Conservation (phyloP, 1,140 invertebrate genomes). For the Plectus sambesii region DNA sequence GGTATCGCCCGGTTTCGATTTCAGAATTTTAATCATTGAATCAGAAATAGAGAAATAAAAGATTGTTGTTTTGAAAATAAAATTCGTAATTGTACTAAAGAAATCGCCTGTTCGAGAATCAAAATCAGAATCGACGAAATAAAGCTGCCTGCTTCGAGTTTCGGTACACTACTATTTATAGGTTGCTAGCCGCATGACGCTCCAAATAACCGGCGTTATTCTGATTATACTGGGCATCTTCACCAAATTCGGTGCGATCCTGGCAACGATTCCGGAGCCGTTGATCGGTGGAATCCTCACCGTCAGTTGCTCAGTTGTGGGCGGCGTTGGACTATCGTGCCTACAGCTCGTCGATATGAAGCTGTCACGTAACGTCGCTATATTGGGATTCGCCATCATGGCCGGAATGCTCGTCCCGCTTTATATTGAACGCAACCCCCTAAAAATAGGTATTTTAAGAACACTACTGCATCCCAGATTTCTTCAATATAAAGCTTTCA, state of each 20-base stretch:
- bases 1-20: no score
- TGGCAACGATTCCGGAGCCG: constrained; percentile 21
- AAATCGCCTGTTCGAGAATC: no score
- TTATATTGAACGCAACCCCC: constrained; percentile 21
- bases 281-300: constrained; percentile 17
- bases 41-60: no score
- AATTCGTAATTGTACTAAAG: no score
- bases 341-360: constrained; percentile 43
- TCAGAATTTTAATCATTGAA: constrained; percentile 17
- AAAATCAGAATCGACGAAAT: no score
- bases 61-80: constrained; percentile 7
- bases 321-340: constrained; percentile 41
- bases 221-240: constrained; percentile 16
- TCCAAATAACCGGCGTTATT: constrained; percentile 21
- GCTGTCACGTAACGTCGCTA: constrained; percentile 41
- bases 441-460: constrained; percentile 10
- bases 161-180: no score
- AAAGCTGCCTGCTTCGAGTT: no score
- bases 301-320: constrained; percentile 33
- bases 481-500: no score
- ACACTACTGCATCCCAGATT: no score
- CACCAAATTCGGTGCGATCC: constrained; percentile 20
- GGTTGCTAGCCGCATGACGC: constrained; percentile 15
- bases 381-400: constrained; percentile 44
- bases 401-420: constrained; percentile 42